Evolutionary conservation across 2,113 vertebrate genomes (phyloP).

Genomic region (Jacana jacana): DNA sequence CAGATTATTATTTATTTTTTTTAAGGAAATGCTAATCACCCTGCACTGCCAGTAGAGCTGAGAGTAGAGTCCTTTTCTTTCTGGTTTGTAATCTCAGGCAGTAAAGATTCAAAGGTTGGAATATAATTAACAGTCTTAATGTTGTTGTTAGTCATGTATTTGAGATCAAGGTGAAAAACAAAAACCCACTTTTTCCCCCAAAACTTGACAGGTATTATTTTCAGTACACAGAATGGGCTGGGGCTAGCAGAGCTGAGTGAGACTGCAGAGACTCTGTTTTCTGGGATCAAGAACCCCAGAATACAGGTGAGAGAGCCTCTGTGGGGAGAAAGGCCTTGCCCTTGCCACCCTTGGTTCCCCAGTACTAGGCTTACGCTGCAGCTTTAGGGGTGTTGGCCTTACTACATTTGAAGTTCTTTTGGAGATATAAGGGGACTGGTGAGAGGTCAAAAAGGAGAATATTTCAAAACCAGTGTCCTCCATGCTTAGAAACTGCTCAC

Average conservation of each 20-base stretch:
- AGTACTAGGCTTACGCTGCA: not conserved
- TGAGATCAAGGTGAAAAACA: not conserved
- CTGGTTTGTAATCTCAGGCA: not conserved
- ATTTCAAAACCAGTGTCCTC: not conserved
- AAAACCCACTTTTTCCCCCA: not conserved
- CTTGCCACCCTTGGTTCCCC: accelerated
- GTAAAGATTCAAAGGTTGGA: not conserved
- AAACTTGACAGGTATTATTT: not conserved
- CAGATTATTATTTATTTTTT: not conserved
- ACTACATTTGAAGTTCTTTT: not conserved
- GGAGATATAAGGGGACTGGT: not conserved
- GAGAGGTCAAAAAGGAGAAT: not conserved
- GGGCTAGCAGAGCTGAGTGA: not conserved
- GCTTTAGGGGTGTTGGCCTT: not conserved
- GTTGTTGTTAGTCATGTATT: not conserved
- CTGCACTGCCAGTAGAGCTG: not conserved
- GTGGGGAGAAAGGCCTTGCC: not conserved
- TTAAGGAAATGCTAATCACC: not conserved
- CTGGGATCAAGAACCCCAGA: not conserved
- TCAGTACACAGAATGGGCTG: not conserved
- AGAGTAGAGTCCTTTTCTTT: not conserved
- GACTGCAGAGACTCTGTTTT: not conserved
- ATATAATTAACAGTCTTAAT: not conserved
- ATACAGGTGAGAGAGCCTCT: not conserved
- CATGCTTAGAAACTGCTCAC: not conserved